Evolutionary conservation across 2,113 vertebrate species (phyloP).

Genomic region (Numida meleagris): DNA sequence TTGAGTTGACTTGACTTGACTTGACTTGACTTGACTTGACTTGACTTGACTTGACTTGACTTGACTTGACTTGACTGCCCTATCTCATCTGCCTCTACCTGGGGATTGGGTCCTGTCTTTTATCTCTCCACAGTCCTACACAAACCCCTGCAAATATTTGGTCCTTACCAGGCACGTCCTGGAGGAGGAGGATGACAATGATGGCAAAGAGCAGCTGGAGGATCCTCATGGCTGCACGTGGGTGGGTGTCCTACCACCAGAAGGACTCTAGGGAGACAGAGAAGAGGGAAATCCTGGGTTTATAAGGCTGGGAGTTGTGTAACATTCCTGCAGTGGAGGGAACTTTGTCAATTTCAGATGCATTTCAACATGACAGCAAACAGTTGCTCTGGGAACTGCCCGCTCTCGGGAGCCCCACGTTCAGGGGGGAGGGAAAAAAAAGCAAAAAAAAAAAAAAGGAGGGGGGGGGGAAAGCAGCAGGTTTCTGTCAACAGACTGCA

Average conservation of each 20-base stretch:
- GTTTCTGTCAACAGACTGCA: neutral
- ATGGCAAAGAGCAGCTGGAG: conserved; percentile 47
- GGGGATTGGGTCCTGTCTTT: neutral
- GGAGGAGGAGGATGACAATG: conserved; percentile 11
- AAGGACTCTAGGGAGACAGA: neutral
- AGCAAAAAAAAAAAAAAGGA: fast-evolving
- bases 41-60: no score
- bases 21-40: no score
- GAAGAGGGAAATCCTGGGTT: conserved; percentile 18
- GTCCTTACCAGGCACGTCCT: conserved; percentile 22
- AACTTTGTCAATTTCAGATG: conserved; percentile 25
- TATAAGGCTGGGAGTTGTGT: conserved; percentile 31
- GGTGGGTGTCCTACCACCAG: neutral
- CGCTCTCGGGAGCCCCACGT: neutral
- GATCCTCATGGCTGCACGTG: conserved; percentile 5
- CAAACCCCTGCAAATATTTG: neutral
- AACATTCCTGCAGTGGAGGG: neutral
- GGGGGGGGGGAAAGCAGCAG: neutral
- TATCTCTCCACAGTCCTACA: neutral
- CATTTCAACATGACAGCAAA: conserved; percentile 64
- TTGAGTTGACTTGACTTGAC: neutral
- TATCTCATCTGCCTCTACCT: neutral
- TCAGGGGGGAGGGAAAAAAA: neutral
- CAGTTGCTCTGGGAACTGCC: neutral
- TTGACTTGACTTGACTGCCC: no score